Evolutionary conservation across 2,888 invertebrate genomes (phyloP), one percentile per base, ranked within the genome.

Genomic region (Fragum fragum): DNA sequence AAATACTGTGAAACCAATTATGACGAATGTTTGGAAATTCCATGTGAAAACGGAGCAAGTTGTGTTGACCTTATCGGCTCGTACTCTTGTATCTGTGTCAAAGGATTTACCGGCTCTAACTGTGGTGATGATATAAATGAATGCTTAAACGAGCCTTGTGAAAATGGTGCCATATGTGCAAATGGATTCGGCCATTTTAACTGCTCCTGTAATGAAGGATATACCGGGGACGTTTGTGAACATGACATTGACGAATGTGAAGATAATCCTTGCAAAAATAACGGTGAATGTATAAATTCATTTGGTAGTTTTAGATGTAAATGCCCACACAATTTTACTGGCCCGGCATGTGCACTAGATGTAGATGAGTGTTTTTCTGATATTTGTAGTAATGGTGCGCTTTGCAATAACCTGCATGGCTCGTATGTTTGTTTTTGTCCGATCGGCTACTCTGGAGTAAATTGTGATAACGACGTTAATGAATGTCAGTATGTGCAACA

Each of bases 301-400:
- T n/a, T 74, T 21, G 86, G 82, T 11, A 70, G 71, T 47, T 89
- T 75, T 57, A 55, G 69, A 0, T 90, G 90, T 70, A 36, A 74
- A 6, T 90, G 90, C 75, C 52, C 76, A 11, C 23, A 32, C 9
- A 77, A 83, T 1, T 88, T 63, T 55, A 80, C 74, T 21, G 90
- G 90, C 0, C 14, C 28, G 14, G 52, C 53, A 23, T 90, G 90
- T 63, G 47, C 78, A 18, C 32, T 74, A 36, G 83, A 88, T 71
- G 71, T 88, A 1, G 74, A 88, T 57, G 88, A 88, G 72, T 90
- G 90, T 73, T n/a, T 55, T 0, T 16, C 53, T 11, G 74, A 74
- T 21, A 77, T 82, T 7, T 91, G 91, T 73, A 61, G 76, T 53
- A 88, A 88, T 28, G 77, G 83, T 39, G 88, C 81, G 14, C 69